These are phyloP conservation scores for Phyllotreta striolata DNA, from an alignment of 2,888 invertebrate genomes.

Conservation along the genomic window DNA sequence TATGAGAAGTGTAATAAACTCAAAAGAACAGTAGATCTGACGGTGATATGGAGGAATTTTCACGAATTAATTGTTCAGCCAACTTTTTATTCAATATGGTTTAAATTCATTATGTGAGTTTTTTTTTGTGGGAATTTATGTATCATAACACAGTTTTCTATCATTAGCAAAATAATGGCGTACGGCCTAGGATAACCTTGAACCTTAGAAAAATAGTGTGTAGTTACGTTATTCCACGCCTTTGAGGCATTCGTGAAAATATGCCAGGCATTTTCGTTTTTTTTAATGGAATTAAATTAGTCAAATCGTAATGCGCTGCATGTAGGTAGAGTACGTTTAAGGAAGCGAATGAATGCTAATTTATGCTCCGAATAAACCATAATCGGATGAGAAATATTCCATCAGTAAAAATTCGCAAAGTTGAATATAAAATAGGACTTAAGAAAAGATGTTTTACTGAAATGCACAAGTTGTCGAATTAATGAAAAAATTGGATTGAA, in stretches of 20 bases:
- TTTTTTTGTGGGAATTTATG: too few relatives aligned
- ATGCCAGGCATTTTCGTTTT: slow-evolving; percentile 20
- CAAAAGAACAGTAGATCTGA: too few relatives aligned
- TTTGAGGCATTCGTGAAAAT: slow-evolving; percentile 26
- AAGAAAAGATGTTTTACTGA: background rate
- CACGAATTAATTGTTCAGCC: too few relatives aligned
- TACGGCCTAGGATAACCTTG: slow-evolving; percentile 42
- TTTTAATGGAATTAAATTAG: slow-evolving; percentile 12
- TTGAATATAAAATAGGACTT: too few relatives aligned
- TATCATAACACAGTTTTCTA: background rate
- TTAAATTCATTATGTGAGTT: too few relatives aligned
- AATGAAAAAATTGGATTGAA: background rate
- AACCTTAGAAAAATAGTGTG: slow-evolving; percentile 32
- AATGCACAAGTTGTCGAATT: background rate
- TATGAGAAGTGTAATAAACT: too few relatives aligned
- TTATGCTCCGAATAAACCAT: slow-evolving; percentile 1
- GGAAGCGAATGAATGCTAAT: slow-evolving; percentile 1
- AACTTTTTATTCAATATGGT: too few relatives aligned
- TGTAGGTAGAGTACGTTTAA: slow-evolving; percentile 6
- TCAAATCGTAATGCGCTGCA: slow-evolving; percentile 11
- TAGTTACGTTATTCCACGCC: slow-evolving; percentile 28
- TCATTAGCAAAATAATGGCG: slow-evolving; percentile 26
- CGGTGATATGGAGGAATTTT: too few relatives aligned
- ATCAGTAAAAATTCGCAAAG: too few relatives aligned
- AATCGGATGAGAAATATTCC: too few relatives aligned